Base-by-base conservation (phyloP, 1,140 invertebrate genomes). In the Nephila pilipes region DNA sequence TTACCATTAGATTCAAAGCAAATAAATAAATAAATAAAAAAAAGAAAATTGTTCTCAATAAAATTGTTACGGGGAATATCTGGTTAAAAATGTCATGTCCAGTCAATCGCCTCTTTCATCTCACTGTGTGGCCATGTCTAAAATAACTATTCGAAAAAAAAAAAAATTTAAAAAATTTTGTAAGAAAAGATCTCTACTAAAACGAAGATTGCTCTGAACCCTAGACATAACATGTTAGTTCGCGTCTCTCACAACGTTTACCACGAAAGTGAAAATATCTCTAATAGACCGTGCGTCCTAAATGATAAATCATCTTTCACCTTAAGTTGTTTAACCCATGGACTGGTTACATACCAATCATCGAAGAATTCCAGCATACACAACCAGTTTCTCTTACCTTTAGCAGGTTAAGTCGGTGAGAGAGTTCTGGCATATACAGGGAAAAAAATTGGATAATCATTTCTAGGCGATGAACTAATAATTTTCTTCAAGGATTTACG, bases 241-340 rank as follows among this genome's bases (percentile, higher is more conserved):
- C 16, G 69, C 32, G 69, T 36, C n/a, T n/a, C n/a, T n/a, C 29
- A 75, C 32, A 36, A 16, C 29, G 6, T 14, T 32, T 8, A 12
- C 32, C 29, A n/a, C 8, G 63, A 75, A 16, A 75, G 29, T 36
- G 18, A 36, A 75, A 32, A 75, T 32, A 75, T 75, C 25, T 36
- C 18, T 36, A 75, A 20, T 36, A 5, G 12, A 29, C 18, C 69
- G 18, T 0, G 69, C 22, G 14, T 10, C 14, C 16, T 75, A 32
- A 60, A 32, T 75, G 69, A 75, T 75, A 75, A 75, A 75, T 75
- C 25, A 75, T 75, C 69, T 75, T 2, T 75, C 12, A 75, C 69
- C 69, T 16, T 75, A 36, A 75, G 69, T 75, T 75, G 36, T 36
- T n/a, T 25, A 75, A 75, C 69, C 69, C 32, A 32, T 75, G 69